Evolutionary conservation across 2,888 invertebrate species (phyloP), one percentile per base, ranked within the genome.

Genomic region (Plusia festucae): DNA sequence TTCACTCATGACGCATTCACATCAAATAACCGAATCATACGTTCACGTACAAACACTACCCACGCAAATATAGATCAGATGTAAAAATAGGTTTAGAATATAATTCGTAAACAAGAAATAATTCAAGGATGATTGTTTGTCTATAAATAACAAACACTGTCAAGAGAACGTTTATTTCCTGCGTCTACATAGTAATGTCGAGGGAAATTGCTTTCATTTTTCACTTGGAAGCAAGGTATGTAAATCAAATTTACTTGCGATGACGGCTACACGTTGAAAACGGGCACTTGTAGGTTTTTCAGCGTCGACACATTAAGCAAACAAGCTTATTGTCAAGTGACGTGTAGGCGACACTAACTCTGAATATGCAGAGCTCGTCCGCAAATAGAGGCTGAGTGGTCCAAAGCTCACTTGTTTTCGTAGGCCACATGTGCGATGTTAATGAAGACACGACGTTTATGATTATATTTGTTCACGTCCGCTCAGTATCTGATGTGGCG

Each of bases 201-300:
- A 76, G 81, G 87, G 83, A 88, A 88, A 89, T 89, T 85, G 85
- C 79, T 86, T 85, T 85, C 73, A 87, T 87, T 89, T 87, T 88
- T 88, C 82, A 83, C 77, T 83, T 80, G 70, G 70, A 84, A 85
- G 86, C 84, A 87, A 82, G 72, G 78, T 75, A 72, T 72, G 79
- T 76, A 85, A 86, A 85, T 84, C 85, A 84, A 82, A 79, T 85
- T 82, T 84, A 81, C 82, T 78, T 78, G 72, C 64, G 59, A 73
- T 66, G 67, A 70, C 68, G 55, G 53, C 55, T 53, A 62, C 60
- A 44, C 27, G 63, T 64, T 53, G 30, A 49, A 40, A 51, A 46
- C 55, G 59, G 56, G 62, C 53, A 68, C 65, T 69, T 64, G 63
- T 65, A 68, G 52, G 70, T 70, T 78, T 80, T 76, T 69, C 70